phyloP scores from a whole-genome alignment of 2,113 vertebrate genomes.

The Anthoscopus minutus region DNA sequence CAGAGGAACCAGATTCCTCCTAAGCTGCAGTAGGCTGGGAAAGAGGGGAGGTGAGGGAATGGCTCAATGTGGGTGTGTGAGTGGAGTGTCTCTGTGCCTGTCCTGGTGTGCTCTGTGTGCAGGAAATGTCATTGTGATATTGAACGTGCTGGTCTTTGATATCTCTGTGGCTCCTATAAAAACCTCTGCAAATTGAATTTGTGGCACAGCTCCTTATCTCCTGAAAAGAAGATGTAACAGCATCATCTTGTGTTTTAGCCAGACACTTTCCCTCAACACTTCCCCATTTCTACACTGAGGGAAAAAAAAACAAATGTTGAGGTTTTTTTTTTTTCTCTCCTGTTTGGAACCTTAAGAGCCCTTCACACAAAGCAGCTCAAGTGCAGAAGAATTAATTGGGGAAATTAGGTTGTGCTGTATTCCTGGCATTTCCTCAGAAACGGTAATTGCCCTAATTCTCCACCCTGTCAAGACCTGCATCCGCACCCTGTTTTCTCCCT shows the following conservation, averaged over 20 bases:
- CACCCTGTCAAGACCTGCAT: conserved; percentile 34
- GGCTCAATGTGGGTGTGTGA: not conserved
- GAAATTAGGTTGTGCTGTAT: conserved; percentile 76
- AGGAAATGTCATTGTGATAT: conserved; percentile 23
- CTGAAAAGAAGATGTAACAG: not conserved
- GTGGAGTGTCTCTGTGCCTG: conserved; percentile 5
- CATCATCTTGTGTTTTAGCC: conserved; percentile 1
- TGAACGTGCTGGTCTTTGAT: not conserved
- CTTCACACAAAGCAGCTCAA: conserved; percentile 35
- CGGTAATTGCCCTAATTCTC: conserved; percentile 73
- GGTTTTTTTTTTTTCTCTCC: not conserved
- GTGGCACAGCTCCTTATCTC: not conserved
- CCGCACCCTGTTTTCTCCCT: not conserved
- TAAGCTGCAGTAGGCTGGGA: not conserved
- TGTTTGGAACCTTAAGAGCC: conserved; percentile 26
- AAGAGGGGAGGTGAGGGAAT: not conserved
- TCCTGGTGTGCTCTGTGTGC: not conserved
- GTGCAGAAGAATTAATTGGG: conserved; percentile 66
- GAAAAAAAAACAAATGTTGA: conserved; percentile 2
- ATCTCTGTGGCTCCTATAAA: not conserved
- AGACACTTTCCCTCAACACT: not conserved
- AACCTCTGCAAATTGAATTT: not conserved
- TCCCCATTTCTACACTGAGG: not conserved
- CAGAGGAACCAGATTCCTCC: not conserved
- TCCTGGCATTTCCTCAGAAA: conserved; percentile 60